These are phyloP conservation scores for Dipodomys stephensi DNA, from an alignment of 2,113 vertebrate genomes.

Conservation along the genomic window DNA sequence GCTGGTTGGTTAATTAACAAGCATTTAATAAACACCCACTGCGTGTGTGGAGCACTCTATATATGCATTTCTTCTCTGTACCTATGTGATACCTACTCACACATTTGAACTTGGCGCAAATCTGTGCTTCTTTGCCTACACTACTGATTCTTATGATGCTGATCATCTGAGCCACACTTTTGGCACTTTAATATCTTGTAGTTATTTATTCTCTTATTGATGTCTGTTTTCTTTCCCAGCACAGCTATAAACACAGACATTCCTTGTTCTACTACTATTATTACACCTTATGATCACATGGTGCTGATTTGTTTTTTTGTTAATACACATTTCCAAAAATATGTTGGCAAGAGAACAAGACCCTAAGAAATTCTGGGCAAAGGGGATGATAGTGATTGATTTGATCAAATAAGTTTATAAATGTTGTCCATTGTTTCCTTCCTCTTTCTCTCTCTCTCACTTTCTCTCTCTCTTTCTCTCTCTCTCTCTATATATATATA, in stretches of 20 bases:
- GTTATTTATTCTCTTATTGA: background rate
- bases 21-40: slow-evolving; percentile 48
- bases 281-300: background rate
- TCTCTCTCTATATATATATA: background rate
- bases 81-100: background rate
- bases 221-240: background rate
- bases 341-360: background rate
- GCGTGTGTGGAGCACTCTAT: background rate
- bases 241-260: background rate
- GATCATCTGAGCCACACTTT: background rate
- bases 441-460: background rate
- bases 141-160: background rate
- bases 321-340: slow-evolving; percentile 21
- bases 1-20: slow-evolving; percentile 64
- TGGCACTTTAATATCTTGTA: background rate
- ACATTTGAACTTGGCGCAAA: background rate
- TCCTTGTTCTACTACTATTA: slow-evolving; percentile 14
- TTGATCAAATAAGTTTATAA: background rate
- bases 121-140: background rate
- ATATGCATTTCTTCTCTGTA: background rate
- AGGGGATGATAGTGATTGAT: background rate
- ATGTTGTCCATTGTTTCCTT: background rate
- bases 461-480: too few relatives aligned
- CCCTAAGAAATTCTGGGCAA: slow-evolving; percentile 7
- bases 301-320: background rate